Conservation (phyloP, 2,888 invertebrate species). For the Strigamia transsilvanica region DNA sequence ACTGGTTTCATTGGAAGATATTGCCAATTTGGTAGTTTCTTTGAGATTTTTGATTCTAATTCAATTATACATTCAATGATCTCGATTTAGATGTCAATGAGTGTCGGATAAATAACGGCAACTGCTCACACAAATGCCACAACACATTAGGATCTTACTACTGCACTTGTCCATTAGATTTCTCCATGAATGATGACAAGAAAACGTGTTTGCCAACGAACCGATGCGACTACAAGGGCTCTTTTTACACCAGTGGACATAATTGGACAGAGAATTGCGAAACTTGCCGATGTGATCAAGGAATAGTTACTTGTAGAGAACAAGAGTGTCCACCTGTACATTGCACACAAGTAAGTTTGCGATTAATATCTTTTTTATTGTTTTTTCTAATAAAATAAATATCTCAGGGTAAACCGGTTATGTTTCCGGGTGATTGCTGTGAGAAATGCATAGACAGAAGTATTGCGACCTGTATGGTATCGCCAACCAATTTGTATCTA, state of each 20-base stretch:
- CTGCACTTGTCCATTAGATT: conserved; percentile 55
- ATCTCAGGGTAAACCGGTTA: too few relatives aligned
- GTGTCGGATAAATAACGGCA: conserved; percentile 52
- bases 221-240: background rate
- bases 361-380: too few relatives aligned
- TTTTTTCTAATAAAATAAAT: too few relatives aligned
- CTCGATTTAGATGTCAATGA: conserved; percentile 55
- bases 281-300: background rate
- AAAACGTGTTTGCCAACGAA: conserved; percentile 50
- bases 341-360: too few relatives aligned
- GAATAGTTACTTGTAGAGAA: background rate
- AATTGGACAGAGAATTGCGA: background rate
- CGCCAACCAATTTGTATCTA: background rate
- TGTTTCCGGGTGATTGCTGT: too few relatives aligned
- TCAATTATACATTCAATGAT: too few relatives aligned
- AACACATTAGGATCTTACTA: conserved; percentile 56
- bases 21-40: background rate
- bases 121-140: conserved; percentile 56
- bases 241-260: background rate
- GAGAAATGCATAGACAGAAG: too few relatives aligned
- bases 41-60: too few relatives aligned
- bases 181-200: conserved; percentile 51
- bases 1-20: background rate
- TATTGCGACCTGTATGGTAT: background rate
- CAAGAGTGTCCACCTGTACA: too few relatives aligned